These are phyloP conservation scores for Epizoanthus scotinus DNA, from an alignment of 92 coral and sea anemone species.

Conservation along the genomic window DNA sequence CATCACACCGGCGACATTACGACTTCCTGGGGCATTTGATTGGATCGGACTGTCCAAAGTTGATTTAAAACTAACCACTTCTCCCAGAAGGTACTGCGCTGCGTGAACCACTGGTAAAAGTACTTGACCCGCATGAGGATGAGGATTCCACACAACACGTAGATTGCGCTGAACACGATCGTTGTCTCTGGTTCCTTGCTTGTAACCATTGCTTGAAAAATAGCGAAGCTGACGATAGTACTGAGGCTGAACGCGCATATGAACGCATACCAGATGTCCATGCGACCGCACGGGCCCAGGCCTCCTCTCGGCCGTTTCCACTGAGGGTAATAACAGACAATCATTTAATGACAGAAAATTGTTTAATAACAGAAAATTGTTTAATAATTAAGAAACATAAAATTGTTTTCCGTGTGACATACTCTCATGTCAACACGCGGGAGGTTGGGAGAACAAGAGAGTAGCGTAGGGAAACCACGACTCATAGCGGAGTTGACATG, in stretches of 20 bases:
- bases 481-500: no score
- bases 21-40: slow-evolving; percentile 34
- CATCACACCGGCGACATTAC: slow-evolving; percentile 24
- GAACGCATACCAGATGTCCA: slow-evolving; percentile 90
- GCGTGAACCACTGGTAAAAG: slow-evolving; percentile 89
- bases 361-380: no score
- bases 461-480: no score
- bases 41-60: slow-evolving; percentile 69
- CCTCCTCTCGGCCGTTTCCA: slow-evolving; percentile 87
- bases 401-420: no score
- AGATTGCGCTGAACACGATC: slow-evolving; percentile 86
- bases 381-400: no score
- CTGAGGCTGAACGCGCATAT: slow-evolving; percentile 77
- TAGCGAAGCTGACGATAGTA: slow-evolving; percentile 83
- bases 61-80: slow-evolving; percentile 85
- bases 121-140: slow-evolving; percentile 77
- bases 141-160: slow-evolving; percentile 88
- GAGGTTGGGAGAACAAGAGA: no score
- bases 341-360: no score
- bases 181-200: slow-evolving; percentile 78
- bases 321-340: slow-evolving; percentile 43
- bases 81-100: slow-evolving; percentile 85
- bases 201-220: slow-evolving; percentile 75
- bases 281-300: slow-evolving; percentile 88
- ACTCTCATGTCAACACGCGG: no score